Conservation (phyloP, 2,888 invertebrate genomes). For the Stenurella melanura region DNA sequence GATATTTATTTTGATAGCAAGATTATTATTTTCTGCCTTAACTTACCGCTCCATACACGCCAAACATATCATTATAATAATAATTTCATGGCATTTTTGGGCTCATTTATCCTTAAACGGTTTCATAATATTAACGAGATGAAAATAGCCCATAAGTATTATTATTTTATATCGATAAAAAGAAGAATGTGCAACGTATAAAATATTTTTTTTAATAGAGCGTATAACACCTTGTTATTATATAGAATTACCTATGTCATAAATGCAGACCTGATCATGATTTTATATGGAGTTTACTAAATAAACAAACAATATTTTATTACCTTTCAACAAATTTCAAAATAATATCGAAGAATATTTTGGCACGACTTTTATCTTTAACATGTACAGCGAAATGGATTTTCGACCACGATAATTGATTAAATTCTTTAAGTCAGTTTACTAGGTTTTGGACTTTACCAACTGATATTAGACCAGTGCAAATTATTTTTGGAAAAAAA, state of each 20-base stretch:
- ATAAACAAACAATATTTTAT: background rate
- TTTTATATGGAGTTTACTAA: background rate
- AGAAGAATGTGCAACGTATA: background rate
- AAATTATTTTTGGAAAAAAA: too few species aligned
- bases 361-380: too few species aligned
- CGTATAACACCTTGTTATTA: background rate
- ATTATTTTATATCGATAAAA: constrained; percentile 25
- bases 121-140: constrained; percentile 53
- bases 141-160: constrained; percentile 39
- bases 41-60: constrained; percentile 47
- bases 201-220: background rate
- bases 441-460: too few species aligned
- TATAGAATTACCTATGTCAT: background rate
- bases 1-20: constrained; percentile 52
- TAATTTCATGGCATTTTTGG: constrained; percentile 53
- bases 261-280: background rate
- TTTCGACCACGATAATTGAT: too few species aligned
- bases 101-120: constrained; percentile 54
- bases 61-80: constrained; percentile 56
- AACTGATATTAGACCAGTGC: too few species aligned
- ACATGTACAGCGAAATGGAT: too few species aligned
- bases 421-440: too few species aligned
- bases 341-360: too few species aligned
- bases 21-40: constrained; percentile 55
- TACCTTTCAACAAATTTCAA: too few species aligned